Percentiles rank a stretch among this genome's conserved stretches.
Conservation (phyloP, 30 jellyfish, hydroid and myxozoan genomes). For the Turritopsis dohrnii region DNA sequence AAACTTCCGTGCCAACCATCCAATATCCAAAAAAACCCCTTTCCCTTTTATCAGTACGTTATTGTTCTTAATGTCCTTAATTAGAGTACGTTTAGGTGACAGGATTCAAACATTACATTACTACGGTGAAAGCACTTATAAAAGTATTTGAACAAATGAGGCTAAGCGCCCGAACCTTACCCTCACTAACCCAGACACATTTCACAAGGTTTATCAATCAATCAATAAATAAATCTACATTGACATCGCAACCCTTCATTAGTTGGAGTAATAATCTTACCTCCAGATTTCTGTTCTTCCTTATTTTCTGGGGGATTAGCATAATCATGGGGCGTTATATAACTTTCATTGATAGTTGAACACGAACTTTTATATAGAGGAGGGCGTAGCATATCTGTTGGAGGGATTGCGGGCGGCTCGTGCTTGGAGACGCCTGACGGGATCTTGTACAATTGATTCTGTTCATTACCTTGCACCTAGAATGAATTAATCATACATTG, state of each 20-base stretch:
- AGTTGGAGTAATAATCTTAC: not conserved
- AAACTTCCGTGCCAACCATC: too few relatives aligned
- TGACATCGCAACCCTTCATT: too few relatives aligned
- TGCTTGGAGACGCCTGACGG: conserved; percentile 5
- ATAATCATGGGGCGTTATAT: conserved; percentile 3
- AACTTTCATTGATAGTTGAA: not conserved
- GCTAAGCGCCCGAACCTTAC: too few relatives aligned
- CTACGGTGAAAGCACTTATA: too few relatives aligned
- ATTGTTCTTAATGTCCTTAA: too few relatives aligned
- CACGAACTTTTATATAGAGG: not conserved
- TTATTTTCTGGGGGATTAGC: not conserved
- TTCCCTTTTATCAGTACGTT: not conserved
- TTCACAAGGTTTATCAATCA: too few relatives aligned
- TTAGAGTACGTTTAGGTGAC: too few relatives aligned
- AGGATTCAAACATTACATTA: too few relatives aligned
- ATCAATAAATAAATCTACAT: too few relatives aligned
- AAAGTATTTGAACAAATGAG: too few relatives aligned
- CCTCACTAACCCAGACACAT: too few relatives aligned
- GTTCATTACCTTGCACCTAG: not conserved
- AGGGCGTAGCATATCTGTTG: not conserved
- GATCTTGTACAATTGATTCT: not conserved
- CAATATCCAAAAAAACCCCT: too few relatives aligned
- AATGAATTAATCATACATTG: not conserved
- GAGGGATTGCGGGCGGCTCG: not conserved
- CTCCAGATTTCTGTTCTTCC: not conserved